phyloP scores from a whole-genome alignment of 2,888 invertebrate species.

The Yponomeuta malinellus region DNA sequence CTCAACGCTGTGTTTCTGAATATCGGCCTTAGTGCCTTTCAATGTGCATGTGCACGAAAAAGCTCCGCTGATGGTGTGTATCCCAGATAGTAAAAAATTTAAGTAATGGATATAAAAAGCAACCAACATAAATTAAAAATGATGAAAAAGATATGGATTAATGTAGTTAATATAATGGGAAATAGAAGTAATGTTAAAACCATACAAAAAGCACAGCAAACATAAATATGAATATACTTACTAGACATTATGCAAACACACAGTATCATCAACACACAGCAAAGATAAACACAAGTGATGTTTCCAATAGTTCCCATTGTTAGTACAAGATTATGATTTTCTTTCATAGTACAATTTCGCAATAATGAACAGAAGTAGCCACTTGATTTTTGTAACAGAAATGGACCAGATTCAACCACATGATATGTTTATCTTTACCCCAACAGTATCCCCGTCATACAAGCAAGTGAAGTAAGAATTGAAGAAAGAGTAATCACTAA shows the following conservation, averaged over 20 bases:
- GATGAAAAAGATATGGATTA: not conserved
- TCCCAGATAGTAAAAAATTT: not conserved
- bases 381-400: too few species aligned
- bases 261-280: conserved; percentile 33
- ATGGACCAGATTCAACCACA: not conserved
- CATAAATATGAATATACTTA: not conserved
- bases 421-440: conserved; percentile 34
- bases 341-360: too few species aligned
- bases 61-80: not conserved
- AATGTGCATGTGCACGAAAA: not conserved
- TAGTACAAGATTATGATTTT: not conserved
- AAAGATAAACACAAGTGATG: conserved; percentile 30
- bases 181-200: not conserved
- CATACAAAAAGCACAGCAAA: not conserved
- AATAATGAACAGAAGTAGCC: too few species aligned
- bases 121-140: not conserved
- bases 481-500: not conserved
- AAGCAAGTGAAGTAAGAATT: conserved; percentile 19
- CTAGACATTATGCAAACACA: conserved; percentile 32
- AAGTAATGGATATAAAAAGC: not conserved
- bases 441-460: conserved; percentile 39
- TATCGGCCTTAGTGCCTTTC: not conserved
- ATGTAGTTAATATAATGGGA: not conserved
- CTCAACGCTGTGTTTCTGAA: too few species aligned
- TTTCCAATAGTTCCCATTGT: not conserved